Evolutionary conservation across 2,113 vertebrate genomes (phyloP), one percentile per base, ranked within the genome.

Genomic region (Silurus glanis): DNA sequence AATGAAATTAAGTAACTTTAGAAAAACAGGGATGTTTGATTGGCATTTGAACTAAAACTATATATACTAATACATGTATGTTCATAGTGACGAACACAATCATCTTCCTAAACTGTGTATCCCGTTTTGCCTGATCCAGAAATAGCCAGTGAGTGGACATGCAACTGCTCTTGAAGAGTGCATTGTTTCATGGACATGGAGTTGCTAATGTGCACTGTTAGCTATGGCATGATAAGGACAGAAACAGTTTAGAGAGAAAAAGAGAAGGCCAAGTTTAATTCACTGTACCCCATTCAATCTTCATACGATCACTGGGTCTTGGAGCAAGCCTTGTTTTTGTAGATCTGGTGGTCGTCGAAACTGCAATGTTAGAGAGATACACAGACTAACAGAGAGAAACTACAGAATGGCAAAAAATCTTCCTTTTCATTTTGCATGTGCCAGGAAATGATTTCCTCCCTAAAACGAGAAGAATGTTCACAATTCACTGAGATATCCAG

Each of bases 401-500:
- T 17, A 37, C 76, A 62, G 58, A 12, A 47, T 23, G 1, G 37
- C 37, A 21, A 47, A 47, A n/a, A 23, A 62, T 7, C 2, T 37
- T 17, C 10, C n/a, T 49, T 9, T 6, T 28, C 76, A 79, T 79
- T 78, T 16, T 79, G 53, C 7, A 80, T 66, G 6, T 61, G 19
- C 6, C 37, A 9, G 56, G 21, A 62, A 64, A 51, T 17, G 8
- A 49, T 62, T 64, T 82, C 23, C 23, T 61, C 16, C 14, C 19
- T 6, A 21, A 59, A 61, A 66, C 79, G 37, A 25, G 13, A 55
- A 64, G 56, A 56, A 61, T 81, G 84, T 84, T 80, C 86, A 67
- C 56, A 71, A 76, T 67, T 61, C 51, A 61, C 25, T 23, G n/a
- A 64, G 62, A 79, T 76, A 84, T 69, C 64, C 62, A 55, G 64